A percentile compares a stretch with the other conserved stretches of the same genome.
Conservation (phyloP, 2,888 invertebrate species). For the Uropetala carovei region DNA sequence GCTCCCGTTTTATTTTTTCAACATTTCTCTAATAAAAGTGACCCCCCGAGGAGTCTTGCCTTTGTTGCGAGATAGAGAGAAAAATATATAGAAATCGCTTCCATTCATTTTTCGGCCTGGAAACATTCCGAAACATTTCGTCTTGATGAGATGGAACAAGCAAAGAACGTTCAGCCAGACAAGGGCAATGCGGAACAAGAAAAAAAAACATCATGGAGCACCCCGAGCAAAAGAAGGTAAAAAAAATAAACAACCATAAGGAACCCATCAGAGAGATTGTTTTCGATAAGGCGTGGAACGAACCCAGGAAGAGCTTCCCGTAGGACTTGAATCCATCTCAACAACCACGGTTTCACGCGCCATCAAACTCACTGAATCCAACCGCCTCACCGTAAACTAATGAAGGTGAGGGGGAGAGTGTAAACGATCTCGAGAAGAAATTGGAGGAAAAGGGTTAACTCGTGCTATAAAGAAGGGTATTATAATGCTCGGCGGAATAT, state of each 20-base stretch:
- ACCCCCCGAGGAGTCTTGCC: background rate
- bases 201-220: background rate
- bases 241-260: too few relatives aligned
- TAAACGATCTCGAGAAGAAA: too few relatives aligned
- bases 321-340: background rate
- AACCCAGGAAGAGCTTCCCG: background rate
- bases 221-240: background rate
- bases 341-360: background rate
- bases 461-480: too few relatives aligned
- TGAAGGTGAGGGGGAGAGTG: too few relatives aligned
- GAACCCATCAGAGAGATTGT: slow-evolving; percentile 4
- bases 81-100: background rate
- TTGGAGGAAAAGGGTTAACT: too few relatives aligned
- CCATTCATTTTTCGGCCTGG: background rate
- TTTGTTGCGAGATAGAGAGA: background rate
- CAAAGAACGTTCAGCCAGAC: background rate
- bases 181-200: background rate
- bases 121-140: background rate
- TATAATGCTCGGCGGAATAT: too few relatives aligned
- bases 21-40: background rate
- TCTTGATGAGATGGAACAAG: background rate
- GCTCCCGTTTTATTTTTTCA: too few relatives aligned
- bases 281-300: background rate
- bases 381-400: too few relatives aligned
- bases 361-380: background rate